phyloP scores from a whole-genome alignment of 2,888 invertebrate genomes.

The Syritta pipiens region DNA sequence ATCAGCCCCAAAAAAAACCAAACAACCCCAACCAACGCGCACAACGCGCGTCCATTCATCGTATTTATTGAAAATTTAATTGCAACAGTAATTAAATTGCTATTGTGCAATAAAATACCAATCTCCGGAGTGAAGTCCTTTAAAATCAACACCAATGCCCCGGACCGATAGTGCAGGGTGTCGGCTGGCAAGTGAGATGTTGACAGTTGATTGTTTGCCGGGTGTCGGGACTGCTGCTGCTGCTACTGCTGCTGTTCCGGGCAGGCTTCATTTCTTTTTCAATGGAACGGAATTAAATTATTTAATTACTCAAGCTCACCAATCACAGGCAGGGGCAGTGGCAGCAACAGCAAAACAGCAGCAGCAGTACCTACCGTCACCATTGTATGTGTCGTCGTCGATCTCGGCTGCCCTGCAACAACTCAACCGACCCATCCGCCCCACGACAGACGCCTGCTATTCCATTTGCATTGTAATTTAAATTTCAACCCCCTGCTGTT shows the following conservation, averaged over 20 bases:
- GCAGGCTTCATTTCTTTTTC: slow-evolving; percentile 69
- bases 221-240: slow-evolving; percentile 47
- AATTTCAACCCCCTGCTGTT: slow-evolving; percentile 63
- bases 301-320: slow-evolving; percentile 77
- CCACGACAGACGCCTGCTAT: not conserved
- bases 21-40: not conserved
- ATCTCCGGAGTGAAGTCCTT: slow-evolving; percentile 42
- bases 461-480: slow-evolving; percentile 67
- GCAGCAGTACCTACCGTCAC: slow-evolving; percentile 45
- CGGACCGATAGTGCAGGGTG: slow-evolving; percentile 30
- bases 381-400: slow-evolving; percentile 17
- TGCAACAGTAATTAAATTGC: slow-evolving; percentile 63
- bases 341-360: slow-evolving; percentile 65
- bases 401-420: slow-evolving; percentile 13
- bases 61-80: slow-evolving; percentile 65
- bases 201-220: slow-evolving; percentile 67
- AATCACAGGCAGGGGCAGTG: slow-evolving; percentile 75
- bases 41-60: slow-evolving; percentile 17
- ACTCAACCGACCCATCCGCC: slow-evolving; percentile 12
- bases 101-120: slow-evolving; percentile 66
- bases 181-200: slow-evolving; percentile 68
- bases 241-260: slow-evolving; percentile 49
- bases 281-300: slow-evolving; percentile 72
- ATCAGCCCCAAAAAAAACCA: too few species aligned
- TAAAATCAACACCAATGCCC: slow-evolving; percentile 39